Evolutionary conservation across 1,140 invertebrate genomes (phyloP).

Genomic region (Aphidius ervi): DNA sequence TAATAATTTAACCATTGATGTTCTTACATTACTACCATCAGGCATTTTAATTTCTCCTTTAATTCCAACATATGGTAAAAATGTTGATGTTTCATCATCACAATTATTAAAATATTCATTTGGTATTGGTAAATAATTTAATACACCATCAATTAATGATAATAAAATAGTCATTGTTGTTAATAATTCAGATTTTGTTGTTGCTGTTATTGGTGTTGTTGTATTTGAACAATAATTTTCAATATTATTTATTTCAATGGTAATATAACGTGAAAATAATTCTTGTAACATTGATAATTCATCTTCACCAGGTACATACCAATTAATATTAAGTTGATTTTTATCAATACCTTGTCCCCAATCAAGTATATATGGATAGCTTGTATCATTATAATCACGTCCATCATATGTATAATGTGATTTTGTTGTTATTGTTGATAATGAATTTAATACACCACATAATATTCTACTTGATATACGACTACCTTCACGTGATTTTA

Average conservation of each 20-base stretch:
- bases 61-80: conserved; percentile 47
- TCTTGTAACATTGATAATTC: conserved; percentile 65
- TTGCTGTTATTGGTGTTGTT: conserved; percentile 30
- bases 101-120: conserved; percentile 40
- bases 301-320: conserved; percentile 70
- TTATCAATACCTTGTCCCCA: conserved; percentile 75
- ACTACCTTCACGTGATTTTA: conserved; percentile 62
- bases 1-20: conserved; percentile 54
- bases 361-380: conserved; percentile 75
- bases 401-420: conserved; percentile 62
- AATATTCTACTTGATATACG: conserved; percentile 54
- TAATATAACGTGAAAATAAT: conserved; percentile 64
- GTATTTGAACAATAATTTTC: conserved; percentile 49
- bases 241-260: conserved; percentile 55
- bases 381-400: conserved; percentile 59
- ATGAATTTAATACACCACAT: conserved; percentile 52
- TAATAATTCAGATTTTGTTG: conserved; percentile 53
- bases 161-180: conserved; percentile 48
- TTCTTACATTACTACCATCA: conserved; percentile 61
- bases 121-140: conserved; percentile 60
- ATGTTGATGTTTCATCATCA: conserved; percentile 49
- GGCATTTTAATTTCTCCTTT: conserved; percentile 56
- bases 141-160: conserved; percentile 51
- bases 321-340: conserved; percentile 65
- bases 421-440: conserved; percentile 60